Evolutionary conservation across 2,797 vertebrate genomes (phyloP).

Genomic region (Bradypodion pumilum): DNA sequence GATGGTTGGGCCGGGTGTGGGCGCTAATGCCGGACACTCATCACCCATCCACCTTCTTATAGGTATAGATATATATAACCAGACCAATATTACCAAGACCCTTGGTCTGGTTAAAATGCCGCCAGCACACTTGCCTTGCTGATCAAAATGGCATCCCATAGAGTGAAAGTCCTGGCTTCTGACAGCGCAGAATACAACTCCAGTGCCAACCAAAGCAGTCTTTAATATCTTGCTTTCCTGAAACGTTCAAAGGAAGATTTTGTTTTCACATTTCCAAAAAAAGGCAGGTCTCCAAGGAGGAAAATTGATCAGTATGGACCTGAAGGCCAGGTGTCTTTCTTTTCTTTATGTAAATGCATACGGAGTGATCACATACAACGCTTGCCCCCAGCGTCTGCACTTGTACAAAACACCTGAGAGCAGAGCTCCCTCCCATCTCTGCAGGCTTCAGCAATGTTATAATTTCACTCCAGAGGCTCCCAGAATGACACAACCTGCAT

Average conservation of each 20-base stretch:
- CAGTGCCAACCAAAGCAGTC: neutral
- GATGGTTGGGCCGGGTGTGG: too few species aligned
- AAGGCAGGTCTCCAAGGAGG: neutral
- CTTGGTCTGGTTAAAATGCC: neutral
- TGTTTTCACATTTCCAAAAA: neutral
- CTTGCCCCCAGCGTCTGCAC: neutral
- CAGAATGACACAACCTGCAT: constrained; percentile 3
- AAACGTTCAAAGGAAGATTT: neutral
- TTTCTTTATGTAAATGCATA: neutral
- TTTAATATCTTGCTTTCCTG: neutral
- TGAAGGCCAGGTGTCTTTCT: neutral
- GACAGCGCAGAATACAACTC: neutral
- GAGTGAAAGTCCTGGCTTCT: neutral
- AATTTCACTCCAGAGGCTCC: constrained; percentile 18
- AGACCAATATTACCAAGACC: too few species aligned
- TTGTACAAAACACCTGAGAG: neutral
- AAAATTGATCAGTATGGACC: neutral
- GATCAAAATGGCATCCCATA: neutral
- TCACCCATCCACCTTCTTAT: too few species aligned
- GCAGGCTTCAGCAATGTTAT: neutral
- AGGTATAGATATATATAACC: too few species aligned
- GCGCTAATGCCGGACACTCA: too few species aligned
- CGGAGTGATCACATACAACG: neutral
- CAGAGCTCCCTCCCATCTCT: neutral
- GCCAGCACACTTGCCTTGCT: neutral